Evolutionary conservation across 2,113 vertebrate species (phyloP).

Genomic region (Regulus satrapa): DNA sequence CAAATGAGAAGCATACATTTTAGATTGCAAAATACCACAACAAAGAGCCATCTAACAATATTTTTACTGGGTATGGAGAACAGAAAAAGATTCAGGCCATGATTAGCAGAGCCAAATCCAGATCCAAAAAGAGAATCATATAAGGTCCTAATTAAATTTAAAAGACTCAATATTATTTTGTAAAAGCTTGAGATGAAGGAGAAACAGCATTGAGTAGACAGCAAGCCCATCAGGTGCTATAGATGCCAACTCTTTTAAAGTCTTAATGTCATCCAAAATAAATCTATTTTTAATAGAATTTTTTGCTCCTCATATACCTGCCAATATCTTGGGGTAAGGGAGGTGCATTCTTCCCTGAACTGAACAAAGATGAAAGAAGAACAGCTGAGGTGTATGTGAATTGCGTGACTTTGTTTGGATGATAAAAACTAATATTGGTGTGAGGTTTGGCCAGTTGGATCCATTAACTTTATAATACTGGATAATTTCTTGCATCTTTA

Average conservation of each 20-base stretch:
- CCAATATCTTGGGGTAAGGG: not conserved
- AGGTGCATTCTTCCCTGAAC: not conserved
- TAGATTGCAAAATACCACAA: constrained; percentile 35
- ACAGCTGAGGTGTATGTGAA: not conserved
- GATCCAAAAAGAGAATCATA: constrained; percentile 28
- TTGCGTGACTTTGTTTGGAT: not conserved
- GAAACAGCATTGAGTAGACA: not conserved
- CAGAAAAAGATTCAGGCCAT: not conserved
- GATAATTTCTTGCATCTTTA: not conserved
- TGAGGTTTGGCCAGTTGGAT: not conserved
- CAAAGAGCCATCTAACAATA: constrained; percentile 33
- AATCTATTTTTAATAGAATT: not conserved
- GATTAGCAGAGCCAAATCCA: constrained; percentile 13
- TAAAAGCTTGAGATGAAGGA: not conserved
- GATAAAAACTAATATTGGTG: not conserved
- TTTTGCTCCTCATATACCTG: not conserved
- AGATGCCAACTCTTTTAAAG: not conserved
- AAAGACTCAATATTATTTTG: not conserved
- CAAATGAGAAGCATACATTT: constrained; percentile 9
- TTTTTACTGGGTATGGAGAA: constrained; percentile 45
- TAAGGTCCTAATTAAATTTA: constrained; percentile 57
- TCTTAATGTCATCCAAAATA: not conserved
- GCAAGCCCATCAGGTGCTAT: not conserved
- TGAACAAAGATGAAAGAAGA: not conserved
- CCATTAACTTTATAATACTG: not conserved